Conservation (phyloP, 92 coral and sea anemone species). For the Porites cylindrica region DNA sequence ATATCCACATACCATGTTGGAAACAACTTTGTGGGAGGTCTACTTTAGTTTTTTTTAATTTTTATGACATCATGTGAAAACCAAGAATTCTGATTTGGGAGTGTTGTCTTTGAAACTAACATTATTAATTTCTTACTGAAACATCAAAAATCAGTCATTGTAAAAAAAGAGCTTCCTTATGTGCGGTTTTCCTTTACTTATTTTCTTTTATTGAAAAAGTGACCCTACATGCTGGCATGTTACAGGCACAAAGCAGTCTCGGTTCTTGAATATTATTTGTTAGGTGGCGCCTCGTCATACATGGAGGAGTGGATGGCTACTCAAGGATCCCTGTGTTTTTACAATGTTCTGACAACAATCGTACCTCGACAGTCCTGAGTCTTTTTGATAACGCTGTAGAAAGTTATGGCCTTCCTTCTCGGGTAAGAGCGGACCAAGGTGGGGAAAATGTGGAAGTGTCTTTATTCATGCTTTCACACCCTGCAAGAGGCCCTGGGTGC, state of each 20-base stretch:
- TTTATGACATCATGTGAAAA: conserved; percentile 39
- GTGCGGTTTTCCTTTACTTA: conserved; percentile 6
- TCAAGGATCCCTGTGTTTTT: conserved; percentile 14
- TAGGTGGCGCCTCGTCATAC: conserved; percentile 15
- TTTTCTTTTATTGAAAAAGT: conserved; percentile 12
- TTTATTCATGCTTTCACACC: not conserved
- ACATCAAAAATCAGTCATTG: not conserved
- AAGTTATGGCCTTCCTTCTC: conserved; percentile 16
- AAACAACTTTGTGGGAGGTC: conserved; percentile 38
- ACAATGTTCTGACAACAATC: not conserved
- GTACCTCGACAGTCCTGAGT: not conserved
- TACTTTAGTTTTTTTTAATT: conserved; percentile 38
- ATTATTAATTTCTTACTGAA: not conserved
- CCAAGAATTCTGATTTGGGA: conserved; percentile 38
- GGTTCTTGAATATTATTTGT: conserved; percentile 7
- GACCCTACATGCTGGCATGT: conserved; percentile 16
- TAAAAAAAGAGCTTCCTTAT: conserved; percentile 12
- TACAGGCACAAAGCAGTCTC: conserved; percentile 2
- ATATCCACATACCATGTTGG: conserved; percentile 48
- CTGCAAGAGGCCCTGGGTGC: not conserved
- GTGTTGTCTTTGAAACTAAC: conserved; percentile 14
- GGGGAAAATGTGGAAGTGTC: conserved; percentile 23
- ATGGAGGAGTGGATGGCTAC: conserved; percentile 15
- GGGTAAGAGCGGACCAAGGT: conserved; percentile 11
- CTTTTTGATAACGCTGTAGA: conserved; percentile 1